Conservation (phyloP, 1,140 invertebrate genomes). For the Eulimnadia texana region DNA sequence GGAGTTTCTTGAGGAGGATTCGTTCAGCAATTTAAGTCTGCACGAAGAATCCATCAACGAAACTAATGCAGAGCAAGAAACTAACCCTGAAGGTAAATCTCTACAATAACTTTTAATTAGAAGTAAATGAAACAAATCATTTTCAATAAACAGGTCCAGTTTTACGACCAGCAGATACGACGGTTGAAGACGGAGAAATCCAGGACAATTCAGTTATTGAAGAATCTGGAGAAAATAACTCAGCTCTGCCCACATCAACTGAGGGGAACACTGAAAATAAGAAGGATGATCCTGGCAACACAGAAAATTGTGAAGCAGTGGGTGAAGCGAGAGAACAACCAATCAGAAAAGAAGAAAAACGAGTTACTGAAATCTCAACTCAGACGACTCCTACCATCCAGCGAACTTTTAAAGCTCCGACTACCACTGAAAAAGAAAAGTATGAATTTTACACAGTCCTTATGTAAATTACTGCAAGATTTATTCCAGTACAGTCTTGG, state of each 20-base stretch:
- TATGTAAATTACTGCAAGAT: too few species aligned
- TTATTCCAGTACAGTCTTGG: too few species aligned
- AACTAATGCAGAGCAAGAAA: not conserved
- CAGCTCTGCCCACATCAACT: too few species aligned
- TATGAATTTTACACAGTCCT: too few species aligned
- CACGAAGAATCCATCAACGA: not conserved
- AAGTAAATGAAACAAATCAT: not conserved
- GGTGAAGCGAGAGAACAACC: not conserved
- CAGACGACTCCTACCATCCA: slow-evolving; percentile 2
- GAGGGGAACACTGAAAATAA: too few species aligned
- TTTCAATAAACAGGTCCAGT: too few species aligned
- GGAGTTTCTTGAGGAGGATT: not conserved
- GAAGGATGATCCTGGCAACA: too few species aligned
- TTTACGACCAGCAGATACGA: too few species aligned
- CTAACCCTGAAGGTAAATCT: not conserved
- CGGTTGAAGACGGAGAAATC: too few species aligned
- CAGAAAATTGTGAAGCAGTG: not conserved
- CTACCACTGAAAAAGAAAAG: too few species aligned
- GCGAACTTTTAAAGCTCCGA: not conserved
- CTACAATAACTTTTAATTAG: not conserved
- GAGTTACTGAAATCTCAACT: slow-evolving; percentile 1
- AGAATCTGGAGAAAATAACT: too few species aligned
- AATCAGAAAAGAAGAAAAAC: not conserved
- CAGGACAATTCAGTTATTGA: too few species aligned
- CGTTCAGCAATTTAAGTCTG: not conserved